Percentiles rank a stretch among this genome's conserved stretches.
These are phyloP conservation scores for Orius insidiosus DNA, from an alignment of 1,140 invertebrate genomes.

Conservation along the genomic window DNA sequence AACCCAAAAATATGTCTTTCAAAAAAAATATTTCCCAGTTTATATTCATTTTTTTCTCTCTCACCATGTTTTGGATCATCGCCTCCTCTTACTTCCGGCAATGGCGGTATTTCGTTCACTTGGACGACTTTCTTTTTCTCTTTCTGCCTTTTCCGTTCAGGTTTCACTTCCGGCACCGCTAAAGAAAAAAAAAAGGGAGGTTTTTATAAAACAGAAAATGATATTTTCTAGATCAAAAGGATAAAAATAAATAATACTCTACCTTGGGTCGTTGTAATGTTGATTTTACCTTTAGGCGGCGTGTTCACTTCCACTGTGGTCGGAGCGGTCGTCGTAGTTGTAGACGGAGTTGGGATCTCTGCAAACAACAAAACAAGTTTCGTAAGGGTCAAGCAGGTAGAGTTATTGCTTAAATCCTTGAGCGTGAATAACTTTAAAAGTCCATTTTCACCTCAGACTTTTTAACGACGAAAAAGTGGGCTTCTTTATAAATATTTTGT, in stretches of 20 bases:
- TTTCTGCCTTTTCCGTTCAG: background rate
- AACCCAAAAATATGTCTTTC: background rate
- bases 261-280: background rate
- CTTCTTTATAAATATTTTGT: too few species aligned
- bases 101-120: conserved; percentile 4
- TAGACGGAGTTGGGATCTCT: conserved; percentile 4
- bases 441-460: too few species aligned
- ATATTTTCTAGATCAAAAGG: too few species aligned
- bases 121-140: background rate
- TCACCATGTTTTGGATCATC: background rate
- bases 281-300: background rate
- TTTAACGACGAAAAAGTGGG: too few species aligned
- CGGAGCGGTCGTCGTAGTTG: conserved; percentile 3
- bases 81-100: background rate
- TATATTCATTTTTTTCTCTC: background rate
- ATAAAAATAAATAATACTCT: background rate
- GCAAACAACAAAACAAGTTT: background rate
- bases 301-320: background rate
- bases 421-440: too few species aligned
- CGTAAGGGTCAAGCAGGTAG: too few species aligned
- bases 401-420: too few species aligned
- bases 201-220: too few species aligned
- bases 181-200: background rate
- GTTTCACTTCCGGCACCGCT: background rate
- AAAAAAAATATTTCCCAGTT: background rate